Base-by-base conservation (phyloP, 1,140 invertebrate species). In the Babylonia areolata region DNA sequence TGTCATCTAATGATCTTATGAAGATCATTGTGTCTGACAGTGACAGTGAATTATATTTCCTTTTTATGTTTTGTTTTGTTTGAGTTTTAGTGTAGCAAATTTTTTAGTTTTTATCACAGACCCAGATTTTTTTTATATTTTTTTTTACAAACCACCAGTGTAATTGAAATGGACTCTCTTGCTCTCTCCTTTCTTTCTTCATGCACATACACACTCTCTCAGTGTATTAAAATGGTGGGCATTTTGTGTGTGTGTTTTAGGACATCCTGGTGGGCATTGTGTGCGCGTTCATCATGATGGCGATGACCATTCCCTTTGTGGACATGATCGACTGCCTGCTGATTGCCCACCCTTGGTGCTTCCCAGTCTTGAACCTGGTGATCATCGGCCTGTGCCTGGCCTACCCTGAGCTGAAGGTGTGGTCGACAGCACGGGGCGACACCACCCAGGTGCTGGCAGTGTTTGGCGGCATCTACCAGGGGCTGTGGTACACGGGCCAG, bases 401-500 rank as follows among this genome's bases (percentile, higher is more conserved):
- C 81, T 93, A 95, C 83, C 96, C 96, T 73, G 96, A 96, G 85
- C 96, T 92, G 28, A 91, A 92, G 69, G 86, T 89, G 83, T 93
- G 93, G 90, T 91, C 89, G 86, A 93, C 92, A n/a, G 89, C 90
- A 20, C 97, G 97, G 92, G 97, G 97, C 40, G 97, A 98, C 93
- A 98, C 97, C 1, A 96, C 97, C 15, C 96, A 97, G 94, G 97
- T 98, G 81, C 94, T 98, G 75, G 97, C 85, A 23, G 91, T 97
- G 12, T 96, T 96, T 86, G 96, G 96, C n/a, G 97, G 97, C 64
- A 95, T 97, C 80, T 95, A 97, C 77, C 94, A 96, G 15, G 97
- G 97, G n/a, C 95, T 97, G 2, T 98, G 97, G 97, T 94, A 97
- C 9, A 96, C 93, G 96, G 96, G 92, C 95, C 96, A 31, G 97